Percentiles rank a stretch among this genome's conserved stretches.
Conservation (phyloP, 1,140 invertebrate species). For the Aphelenchoides besseyi region DNA sequence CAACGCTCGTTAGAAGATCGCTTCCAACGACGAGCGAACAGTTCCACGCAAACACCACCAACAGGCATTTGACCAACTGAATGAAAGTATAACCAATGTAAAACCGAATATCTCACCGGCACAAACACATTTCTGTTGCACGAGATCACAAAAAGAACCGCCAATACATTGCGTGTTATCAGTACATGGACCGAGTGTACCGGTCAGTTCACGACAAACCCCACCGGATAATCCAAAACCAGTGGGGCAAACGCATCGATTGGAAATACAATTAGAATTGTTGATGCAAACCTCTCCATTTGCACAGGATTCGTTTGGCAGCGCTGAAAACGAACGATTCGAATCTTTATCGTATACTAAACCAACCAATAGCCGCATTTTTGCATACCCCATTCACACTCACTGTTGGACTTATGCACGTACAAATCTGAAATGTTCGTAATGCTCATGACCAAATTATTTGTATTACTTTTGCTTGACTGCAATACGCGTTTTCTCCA, state of each 20-base stretch:
- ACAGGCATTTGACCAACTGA: slow-evolving; percentile 48
- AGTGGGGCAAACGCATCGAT: slow-evolving; percentile 34
- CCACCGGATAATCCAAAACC: slow-evolving; percentile 22
- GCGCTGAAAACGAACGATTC: slow-evolving; percentile 17
- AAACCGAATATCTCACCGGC: slow-evolving; percentile 23
- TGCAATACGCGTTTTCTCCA: slow-evolving; percentile 44
- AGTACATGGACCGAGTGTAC: slow-evolving; percentile 41
- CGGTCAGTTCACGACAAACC: slow-evolving; percentile 23
- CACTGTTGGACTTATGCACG: slow-evolving; percentile 41
- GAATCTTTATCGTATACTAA: slow-evolving; percentile 24
- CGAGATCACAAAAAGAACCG: slow-evolving; percentile 39
- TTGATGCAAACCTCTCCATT: slow-evolving; percentile 39
- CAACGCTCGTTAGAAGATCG: slow-evolving; percentile 25
- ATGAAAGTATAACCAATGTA: background rate
- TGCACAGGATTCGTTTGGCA: slow-evolving; percentile 36
- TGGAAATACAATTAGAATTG: slow-evolving; percentile 31
- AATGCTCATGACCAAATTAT: background rate
- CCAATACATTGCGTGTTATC: slow-evolving; percentile 43
- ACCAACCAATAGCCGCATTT: slow-evolving; percentile 35
- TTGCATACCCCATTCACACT: slow-evolving; percentile 46
- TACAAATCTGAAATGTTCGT: slow-evolving; percentile 25
- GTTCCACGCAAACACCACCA: slow-evolving; percentile 46
- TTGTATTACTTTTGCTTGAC: slow-evolving; percentile 19
- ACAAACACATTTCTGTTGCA: slow-evolving; percentile 41
- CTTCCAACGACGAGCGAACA: slow-evolving; percentile 32